Base-by-base conservation (phyloP, 2,888 invertebrate genomes). In the Oxyteleia sp. region DNA sequence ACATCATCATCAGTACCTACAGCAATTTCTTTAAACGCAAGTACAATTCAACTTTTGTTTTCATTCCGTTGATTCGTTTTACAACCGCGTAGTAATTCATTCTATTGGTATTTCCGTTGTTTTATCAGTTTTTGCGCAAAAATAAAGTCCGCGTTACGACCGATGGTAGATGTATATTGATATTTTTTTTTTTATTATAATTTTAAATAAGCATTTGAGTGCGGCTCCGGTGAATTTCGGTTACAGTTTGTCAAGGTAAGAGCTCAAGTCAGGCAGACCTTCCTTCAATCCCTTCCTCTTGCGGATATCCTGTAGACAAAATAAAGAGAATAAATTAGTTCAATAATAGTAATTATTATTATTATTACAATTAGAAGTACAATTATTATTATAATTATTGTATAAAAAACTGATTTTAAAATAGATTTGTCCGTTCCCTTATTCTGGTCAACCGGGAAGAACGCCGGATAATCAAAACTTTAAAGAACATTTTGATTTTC, bases 241-340 rank as follows among this genome's bases (percentile, higher is more conserved):
- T 98, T 99, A 99, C 97, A 99, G 95, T 95, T 99, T 99, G 96
- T 99, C 99, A 95, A 99, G 95, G 94, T 98, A 99, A 95, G 98
- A 97, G 93, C 96, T 94, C 93, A 99, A 95, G 93, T 98, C 98
- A 91, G 99, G 99, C 89, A 99, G 96, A 94, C 98, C 98, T 93
- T 99, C 99, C 95, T 99, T 99, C 93, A 99, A 95, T 94, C 99
- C 99, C 96, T 99, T 99, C 94, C 99, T 96, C 95, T 99, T 99
- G 94, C 99, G 97, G 90, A 98, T 99, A 74, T 98, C 98, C 96
- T 96, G 94, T 55, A 32, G 32, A 8, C 10, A 32, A 78, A 32
- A 0, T 47, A 41, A 38, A 20, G 41, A 20, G n/a, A n/a, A n/a
- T n/a, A n/a, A n/a, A n/a, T n/a, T n/a, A n/a, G n/a, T n/a, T n/a